Evolutionary conservation across 2,888 invertebrate species (phyloP).

Genomic region (Xestia sexstrigata): DNA sequence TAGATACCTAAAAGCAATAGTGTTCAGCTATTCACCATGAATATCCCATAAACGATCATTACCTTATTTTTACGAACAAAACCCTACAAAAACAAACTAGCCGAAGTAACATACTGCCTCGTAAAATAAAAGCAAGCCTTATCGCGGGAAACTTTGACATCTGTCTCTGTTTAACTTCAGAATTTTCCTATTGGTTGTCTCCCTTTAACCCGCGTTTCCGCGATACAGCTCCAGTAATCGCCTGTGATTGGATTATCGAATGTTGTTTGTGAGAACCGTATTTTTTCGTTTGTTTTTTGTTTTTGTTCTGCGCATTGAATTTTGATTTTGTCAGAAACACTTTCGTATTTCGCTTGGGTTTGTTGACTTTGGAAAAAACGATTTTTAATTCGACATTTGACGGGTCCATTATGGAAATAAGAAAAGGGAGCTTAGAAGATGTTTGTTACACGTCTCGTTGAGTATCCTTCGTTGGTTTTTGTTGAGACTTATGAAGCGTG

Average conservation of each 20-base stretch:
- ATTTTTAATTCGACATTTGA: constrained; percentile 46
- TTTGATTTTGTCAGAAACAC: constrained; percentile 31
- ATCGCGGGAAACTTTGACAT: constrained; percentile 44
- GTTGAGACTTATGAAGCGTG: background rate
- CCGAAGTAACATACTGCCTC: constrained; percentile 61
- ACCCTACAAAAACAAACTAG: constrained; percentile 55
- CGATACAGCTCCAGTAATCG: constrained; percentile 54
- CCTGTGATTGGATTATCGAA: constrained; percentile 65
- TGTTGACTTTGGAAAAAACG: constrained; percentile 30
- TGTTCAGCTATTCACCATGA: constrained; percentile 37
- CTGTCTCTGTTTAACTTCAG: constrained; percentile 34
- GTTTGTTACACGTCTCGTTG: constrained; percentile 22
- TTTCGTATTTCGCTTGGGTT: constrained; percentile 15
- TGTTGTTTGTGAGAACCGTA: constrained; percentile 44
- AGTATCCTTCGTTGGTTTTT: constrained; percentile 8
- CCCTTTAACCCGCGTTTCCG: constrained; percentile 34
- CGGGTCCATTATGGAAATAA: constrained; percentile 47
- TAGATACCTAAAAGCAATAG: constrained; percentile 1
- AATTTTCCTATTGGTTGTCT: constrained; percentile 22
- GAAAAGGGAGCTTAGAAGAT: constrained; percentile 2
- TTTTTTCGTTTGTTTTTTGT: constrained; percentile 33
- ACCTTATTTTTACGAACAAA: constrained; percentile 51
- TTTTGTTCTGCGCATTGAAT: constrained; percentile 35
- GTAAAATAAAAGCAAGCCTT: constrained; percentile 64
- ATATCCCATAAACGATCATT: constrained; percentile 40